Evolutionary conservation across 2,888 invertebrate species (phyloP).

Genomic region (Gandaritis pyraliata): DNA sequence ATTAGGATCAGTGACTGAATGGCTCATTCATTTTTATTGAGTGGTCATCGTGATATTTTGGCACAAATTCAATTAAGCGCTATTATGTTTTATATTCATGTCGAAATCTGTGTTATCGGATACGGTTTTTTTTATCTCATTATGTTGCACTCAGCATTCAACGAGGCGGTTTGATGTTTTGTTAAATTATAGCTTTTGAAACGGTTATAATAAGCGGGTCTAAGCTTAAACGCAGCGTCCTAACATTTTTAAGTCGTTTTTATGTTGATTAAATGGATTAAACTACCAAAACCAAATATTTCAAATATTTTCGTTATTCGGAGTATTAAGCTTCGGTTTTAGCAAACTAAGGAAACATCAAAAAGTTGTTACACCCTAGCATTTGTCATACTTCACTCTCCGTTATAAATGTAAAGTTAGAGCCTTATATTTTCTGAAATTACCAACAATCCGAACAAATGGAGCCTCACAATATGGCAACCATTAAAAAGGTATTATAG

Average conservation of each 20-base stretch:
- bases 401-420: constrained; percentile 28
- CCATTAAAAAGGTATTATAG: constrained; percentile 57
- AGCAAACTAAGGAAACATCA: neutral
- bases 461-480: constrained; percentile 46
- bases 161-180: constrained; percentile 1
- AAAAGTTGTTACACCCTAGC: neutral
- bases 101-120: constrained; percentile 25
- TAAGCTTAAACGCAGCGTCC: no score
- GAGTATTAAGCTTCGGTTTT: neutral
- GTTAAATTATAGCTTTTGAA: constrained; percentile 12
- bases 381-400: neutral
- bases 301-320: no score
- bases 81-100: constrained; percentile 37
- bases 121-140: constrained; percentile 16
- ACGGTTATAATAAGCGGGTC: neutral
- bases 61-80: constrained; percentile 43
- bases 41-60: constrained; percentile 38
- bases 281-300: no score
- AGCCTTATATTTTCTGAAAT: constrained; percentile 39
- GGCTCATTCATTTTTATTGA: constrained; percentile 40
- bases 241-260: no score
- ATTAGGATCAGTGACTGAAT: constrained; percentile 45
- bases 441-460: constrained; percentile 41
- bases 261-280: no score
- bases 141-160: neutral